Conservation (phyloP, 2,113 vertebrate species). For the Lepus americanus region DNA sequence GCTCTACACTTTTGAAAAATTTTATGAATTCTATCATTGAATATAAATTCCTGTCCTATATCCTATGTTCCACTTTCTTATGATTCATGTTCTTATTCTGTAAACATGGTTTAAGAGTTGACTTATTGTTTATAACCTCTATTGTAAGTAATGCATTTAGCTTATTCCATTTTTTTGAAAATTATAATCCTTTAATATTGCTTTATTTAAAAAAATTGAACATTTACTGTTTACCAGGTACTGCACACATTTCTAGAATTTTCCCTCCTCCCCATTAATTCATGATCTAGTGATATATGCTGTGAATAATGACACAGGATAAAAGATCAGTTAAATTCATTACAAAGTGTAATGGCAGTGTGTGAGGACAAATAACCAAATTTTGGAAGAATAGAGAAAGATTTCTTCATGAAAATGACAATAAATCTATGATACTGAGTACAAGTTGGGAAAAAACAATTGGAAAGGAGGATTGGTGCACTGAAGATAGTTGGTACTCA, state of each 20-base stretch:
- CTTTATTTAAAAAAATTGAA: background rate
- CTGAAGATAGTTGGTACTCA: background rate
- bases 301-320: background rate
- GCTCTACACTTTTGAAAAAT: background rate
- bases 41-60: background rate
- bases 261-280: background rate
- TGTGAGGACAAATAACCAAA: background rate
- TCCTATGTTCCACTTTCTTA: background rate
- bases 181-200: background rate
- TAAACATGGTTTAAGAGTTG: background rate
- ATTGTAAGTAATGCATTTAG: background rate
- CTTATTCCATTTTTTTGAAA: background rate
- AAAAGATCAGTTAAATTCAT: background rate
- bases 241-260: background rate
- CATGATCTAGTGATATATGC: background rate
- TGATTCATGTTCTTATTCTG: background rate
- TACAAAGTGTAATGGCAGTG: too few species aligned
- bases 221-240: background rate
- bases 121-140: background rate
- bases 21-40: background rate
- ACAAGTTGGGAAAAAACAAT: background rate
- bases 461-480: background rate
- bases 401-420: background rate
- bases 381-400: background rate
- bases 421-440: background rate